Evolutionary conservation across 2,113 vertebrate genomes (phyloP).

Genomic region (Colossoma macropomum): DNA sequence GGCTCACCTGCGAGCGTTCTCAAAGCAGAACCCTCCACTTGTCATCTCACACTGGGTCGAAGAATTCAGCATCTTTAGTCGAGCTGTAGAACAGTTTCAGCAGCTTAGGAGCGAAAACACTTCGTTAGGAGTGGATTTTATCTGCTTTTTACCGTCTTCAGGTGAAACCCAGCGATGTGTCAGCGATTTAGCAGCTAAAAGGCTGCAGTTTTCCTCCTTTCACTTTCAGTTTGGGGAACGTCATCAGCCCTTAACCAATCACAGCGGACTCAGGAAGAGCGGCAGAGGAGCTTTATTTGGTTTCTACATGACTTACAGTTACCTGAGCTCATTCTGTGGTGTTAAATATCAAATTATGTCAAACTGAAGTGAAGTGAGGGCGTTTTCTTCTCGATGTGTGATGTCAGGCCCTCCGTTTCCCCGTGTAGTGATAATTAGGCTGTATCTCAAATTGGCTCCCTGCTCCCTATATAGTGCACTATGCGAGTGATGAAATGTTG

Average conservation of each 20-base stretch:
- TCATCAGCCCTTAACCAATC: not conserved
- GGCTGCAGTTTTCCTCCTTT: constrained; percentile 19
- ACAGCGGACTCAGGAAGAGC: not conserved
- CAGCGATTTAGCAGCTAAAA: constrained; percentile 13
- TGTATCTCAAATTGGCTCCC: no score
- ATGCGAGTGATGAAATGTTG: no score
- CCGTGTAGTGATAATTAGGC: no score
- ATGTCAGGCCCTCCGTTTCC: no score
- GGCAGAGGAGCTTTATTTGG: not conserved
- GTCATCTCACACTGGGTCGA: constrained; percentile 39
- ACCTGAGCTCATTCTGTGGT: no score
- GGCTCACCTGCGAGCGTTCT: constrained; percentile 76
- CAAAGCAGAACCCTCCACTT: constrained; percentile 71
- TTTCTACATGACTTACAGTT: no score
- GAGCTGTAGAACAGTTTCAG: not conserved
- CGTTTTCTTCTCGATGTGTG: no score
- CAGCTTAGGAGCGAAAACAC: not conserved
- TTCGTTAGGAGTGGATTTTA: not conserved
- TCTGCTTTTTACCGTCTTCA: not conserved
- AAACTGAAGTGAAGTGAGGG: no score
- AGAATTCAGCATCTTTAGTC: constrained; percentile 64
- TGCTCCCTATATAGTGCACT: no score
- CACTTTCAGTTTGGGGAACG: constrained; percentile 36
- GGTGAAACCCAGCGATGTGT: constrained; percentile 1
- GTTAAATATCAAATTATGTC: no score